Base-by-base conservation (phyloP, 2,888 invertebrate genomes). In the Volucella inanis region DNA sequence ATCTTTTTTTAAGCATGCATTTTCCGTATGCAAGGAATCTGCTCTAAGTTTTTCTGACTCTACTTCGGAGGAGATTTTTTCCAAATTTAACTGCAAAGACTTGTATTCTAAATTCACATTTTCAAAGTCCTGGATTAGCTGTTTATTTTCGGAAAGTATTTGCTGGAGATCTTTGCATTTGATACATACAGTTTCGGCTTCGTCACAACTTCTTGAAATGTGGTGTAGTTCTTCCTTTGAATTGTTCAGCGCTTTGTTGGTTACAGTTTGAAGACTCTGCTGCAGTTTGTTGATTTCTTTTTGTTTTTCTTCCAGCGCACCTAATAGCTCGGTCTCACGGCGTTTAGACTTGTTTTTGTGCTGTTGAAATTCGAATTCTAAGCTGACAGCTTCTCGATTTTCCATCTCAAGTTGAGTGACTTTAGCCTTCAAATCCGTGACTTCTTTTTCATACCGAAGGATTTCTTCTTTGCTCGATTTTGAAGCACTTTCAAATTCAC, bases 241-340 rank as follows among this genome's bases (percentile, higher is more conserved):
- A 45, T 89, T 89, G 10, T 88, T 87, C 1, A 89, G 68, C 43
- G 88, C 88, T 70, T 90, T 89, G 0, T 47, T 85, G 0, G 87
- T 88, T 3, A 89, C 47, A 0, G 88, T 64, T 0, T 88, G 77
- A 1, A 91, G 88, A 0, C 88, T 86, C 71, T 88, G 84, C 39
- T 90, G 87, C 3, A 91, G 78, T 31, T 79, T 81, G 0, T 75
- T 79, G 12, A 91, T 89, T 80, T 88, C 79, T 0, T 77, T 78
- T 2, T 89, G 88, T 78, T 90, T 90, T 38, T 94, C 93, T 31
- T 92, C 91, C 41, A 94, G 88, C 0, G 92, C 89, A 1, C 92
- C 92, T 0, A 94, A 87, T 6, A 94, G 89, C 88, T 95, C 94
- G 41, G 91, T 91, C 90, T 94, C 94, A 67, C 94, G 92, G 1